These are phyloP conservation scores for Sphaeridia pumilis DNA, from an alignment of 2,888 invertebrate species.

Conservation along the genomic window DNA sequence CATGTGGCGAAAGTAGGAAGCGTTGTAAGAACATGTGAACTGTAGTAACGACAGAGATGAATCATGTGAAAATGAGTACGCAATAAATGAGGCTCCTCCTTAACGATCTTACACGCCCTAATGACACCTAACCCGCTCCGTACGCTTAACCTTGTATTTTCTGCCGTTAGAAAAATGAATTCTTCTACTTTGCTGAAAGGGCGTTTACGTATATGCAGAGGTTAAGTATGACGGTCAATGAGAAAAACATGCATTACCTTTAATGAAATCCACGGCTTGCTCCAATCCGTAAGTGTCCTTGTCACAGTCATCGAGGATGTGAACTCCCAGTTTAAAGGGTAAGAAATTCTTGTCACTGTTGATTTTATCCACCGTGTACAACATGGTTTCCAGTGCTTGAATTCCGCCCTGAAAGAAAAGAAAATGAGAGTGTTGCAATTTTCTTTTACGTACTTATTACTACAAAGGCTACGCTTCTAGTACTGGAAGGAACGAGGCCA, in stretches of 20 bases:
- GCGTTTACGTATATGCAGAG: background rate
- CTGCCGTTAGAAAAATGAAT: background rate
- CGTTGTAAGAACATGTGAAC: background rate
- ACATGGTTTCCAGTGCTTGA: conserved; percentile 79
- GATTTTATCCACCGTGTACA: conserved; percentile 73
- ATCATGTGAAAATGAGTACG: background rate
- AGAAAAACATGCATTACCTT: conserved; percentile 53
- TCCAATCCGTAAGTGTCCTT: conserved; percentile 90
- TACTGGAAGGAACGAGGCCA: too few species aligned
- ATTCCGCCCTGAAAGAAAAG: conserved; percentile 39
- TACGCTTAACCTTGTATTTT: background rate
- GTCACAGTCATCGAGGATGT: conserved; percentile 87
- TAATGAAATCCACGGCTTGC: conserved; percentile 91
- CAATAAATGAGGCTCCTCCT: background rate
- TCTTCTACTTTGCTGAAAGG: background rate
- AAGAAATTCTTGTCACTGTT: conserved; percentile 54
- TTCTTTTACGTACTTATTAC: background rate
- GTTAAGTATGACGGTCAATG: background rate
- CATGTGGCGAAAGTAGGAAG: too few species aligned
- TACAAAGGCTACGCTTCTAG: too few species aligned
- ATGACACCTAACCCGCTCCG: too few species aligned
- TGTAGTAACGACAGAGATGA: background rate
- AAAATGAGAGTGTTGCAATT: background rate
- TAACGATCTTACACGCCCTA: too few species aligned
- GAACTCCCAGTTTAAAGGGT: conserved; percentile 70